A percentile compares a stretch with the other conserved stretches of the same genome.
Evolutionary conservation across 2,797 vertebrate genomes (phyloP).

Genomic region (Cheirogaleus major): DNA sequence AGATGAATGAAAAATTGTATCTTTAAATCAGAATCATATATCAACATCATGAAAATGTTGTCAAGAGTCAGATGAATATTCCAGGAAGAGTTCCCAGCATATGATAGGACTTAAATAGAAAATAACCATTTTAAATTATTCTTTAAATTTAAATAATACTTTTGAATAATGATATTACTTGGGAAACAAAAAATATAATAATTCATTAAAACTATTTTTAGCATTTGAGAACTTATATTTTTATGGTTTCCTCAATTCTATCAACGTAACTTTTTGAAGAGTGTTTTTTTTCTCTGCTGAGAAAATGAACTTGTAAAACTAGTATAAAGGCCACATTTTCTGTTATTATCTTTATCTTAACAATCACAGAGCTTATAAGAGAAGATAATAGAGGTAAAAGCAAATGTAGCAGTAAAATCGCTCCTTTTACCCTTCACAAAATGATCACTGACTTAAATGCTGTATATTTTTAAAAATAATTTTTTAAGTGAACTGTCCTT

Average conservation of each 20-base stretch:
- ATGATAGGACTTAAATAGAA: neutral
- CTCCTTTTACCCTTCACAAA: constrained; percentile 23
- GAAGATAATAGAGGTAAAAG: constrained; percentile 7
- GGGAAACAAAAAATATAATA: neutral
- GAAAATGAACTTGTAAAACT: constrained; percentile 32
- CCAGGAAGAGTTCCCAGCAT: neutral
- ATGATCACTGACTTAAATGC: neutral
- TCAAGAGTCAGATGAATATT: neutral
- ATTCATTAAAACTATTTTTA: neutral
- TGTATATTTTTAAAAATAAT: neutral
- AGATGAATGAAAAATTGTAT: neutral
- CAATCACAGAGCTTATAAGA: neutral
- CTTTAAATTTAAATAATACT: neutral
- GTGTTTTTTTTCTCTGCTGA: neutral
- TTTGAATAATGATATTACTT: neutral
- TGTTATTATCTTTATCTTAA: neutral
- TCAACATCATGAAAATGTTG: neutral
- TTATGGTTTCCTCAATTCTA: neutral
- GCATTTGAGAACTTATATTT: neutral
- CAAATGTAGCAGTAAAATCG: constrained; percentile 10
- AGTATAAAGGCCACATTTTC: neutral
- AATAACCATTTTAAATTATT: neutral
- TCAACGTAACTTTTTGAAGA: constrained; percentile 5
- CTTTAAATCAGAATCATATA: neutral
- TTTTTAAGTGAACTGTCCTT: constrained; percentile 47